Evolutionary conservation across 2,797 vertebrate species (phyloP).

Genomic region (Yasuhikotakia modesta): DNA sequence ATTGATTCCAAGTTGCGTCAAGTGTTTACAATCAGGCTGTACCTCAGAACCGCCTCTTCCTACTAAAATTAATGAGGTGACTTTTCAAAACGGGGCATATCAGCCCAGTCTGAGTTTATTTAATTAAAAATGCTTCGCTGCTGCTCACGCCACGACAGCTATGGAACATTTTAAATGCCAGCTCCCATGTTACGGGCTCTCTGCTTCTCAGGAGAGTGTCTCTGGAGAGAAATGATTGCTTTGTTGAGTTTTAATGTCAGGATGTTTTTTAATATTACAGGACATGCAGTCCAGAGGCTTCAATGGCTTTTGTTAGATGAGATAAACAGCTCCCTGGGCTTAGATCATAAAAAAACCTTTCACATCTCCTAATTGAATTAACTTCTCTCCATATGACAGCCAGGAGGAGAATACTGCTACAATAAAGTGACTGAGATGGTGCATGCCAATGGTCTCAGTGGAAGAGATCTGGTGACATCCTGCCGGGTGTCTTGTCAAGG

Average conservation of each 20-base stretch:
- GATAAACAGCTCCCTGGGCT: slow-evolving; percentile 49
- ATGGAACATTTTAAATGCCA: slow-evolving; percentile 49
- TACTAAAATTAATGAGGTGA: slow-evolving; percentile 51
- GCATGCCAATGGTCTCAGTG: neutral
- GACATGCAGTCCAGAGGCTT: slow-evolving; percentile 43
- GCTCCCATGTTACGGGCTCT: slow-evolving; percentile 36
- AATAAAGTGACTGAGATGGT: slow-evolving; percentile 30
- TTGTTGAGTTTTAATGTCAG: slow-evolving; percentile 56
- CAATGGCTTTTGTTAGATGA: slow-evolving; percentile 48
- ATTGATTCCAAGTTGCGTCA: slow-evolving; percentile 36
- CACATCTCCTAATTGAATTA: slow-evolving; percentile 56
- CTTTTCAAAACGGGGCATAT: slow-evolving; percentile 49
- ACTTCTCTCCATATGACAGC: slow-evolving; percentile 45
- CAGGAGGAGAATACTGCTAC: slow-evolving; percentile 30
- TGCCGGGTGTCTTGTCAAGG: neutral
- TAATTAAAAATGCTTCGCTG: slow-evolving; percentile 41
- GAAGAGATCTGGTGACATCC: neutral
- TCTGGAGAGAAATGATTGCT: slow-evolving; percentile 47
- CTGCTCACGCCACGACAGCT: slow-evolving; percentile 39
- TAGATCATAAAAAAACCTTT: slow-evolving; percentile 51
- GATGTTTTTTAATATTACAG: slow-evolving; percentile 50
- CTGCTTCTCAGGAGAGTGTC: slow-evolving; percentile 32
- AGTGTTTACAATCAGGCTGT: slow-evolving; percentile 37
- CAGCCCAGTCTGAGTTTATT: slow-evolving; percentile 33
- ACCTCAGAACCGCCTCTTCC: slow-evolving; percentile 18